Evolutionary conservation across 2,113 vertebrate genomes (phyloP), one percentile per base, ranked within the genome.

Genomic region (Cyprinodon variegatus): DNA sequence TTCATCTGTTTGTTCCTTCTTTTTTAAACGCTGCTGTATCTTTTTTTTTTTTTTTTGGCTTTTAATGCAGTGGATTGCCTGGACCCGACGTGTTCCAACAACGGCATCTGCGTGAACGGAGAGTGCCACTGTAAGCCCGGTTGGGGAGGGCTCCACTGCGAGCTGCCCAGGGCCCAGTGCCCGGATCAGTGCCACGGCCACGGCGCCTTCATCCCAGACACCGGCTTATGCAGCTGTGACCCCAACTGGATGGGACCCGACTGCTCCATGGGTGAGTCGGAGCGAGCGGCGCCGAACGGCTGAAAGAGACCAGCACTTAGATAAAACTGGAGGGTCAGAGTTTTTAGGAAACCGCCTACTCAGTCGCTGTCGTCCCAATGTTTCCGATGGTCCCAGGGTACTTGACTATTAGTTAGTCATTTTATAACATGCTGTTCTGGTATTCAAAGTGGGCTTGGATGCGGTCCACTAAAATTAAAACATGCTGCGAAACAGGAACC

Each of bases 191-290:
- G 98, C 83, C 98, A 98, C 0, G 98, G 98, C 13, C 98, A 99
- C 0, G 98, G 98, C 12, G 96, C 97, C 22, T 99, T 96, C 92
- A 94, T 99, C 79, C 92, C 97, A 0, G 98, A 99, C 92, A 97
- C 97, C 0, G 98, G 97, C 48, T 94, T 99, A 50, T 99, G 98
- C 90, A 96, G 93, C 95, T 99, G 98, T 3, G 98, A 99, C 86
- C 96, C 98, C 84, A 98, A 95, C 92, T 99, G 97, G 97, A 99
- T 99, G 96, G 98, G 98, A 77, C 97, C 97, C 0, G 98, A 99
- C 95, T 99, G 98, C 93, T 98, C 98, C 3, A 95, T 97, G 62
- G 98, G 98, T 99, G 91, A 95, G 96, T 67, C 36, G 8, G 3
- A 14, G 48, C 12, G 36, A 50, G 20, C 17, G 15, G 29, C 36